Evolutionary conservation across 30 jellyfish, hydroid and myxozoan genomes (phyloP), one percentile per base, ranked within the genome.

Genomic region (Cassiopea xamachana): DNA sequence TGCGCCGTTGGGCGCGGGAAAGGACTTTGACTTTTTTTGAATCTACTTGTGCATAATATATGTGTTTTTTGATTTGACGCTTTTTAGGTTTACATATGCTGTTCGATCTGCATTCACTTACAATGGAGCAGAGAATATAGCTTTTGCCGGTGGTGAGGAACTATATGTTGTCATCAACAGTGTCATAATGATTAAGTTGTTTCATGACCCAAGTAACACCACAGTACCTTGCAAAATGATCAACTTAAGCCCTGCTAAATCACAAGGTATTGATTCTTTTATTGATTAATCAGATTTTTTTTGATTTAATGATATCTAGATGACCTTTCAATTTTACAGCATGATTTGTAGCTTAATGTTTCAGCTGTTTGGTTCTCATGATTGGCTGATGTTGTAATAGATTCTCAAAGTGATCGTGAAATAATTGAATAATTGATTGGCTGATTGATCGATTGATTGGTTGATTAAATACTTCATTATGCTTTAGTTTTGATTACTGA

Each of bases 101-200:
- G 79, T 93, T 50, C 83, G 98, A 44, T 74, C 95, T 3, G 98
- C 94, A 16, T 93, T 93, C 81, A 93, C 95, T 1, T 93, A 73
- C 87, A 70, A 81, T 70, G 98, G 98, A 8, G 87, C 69, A 15
- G 97, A 88, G 86, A 79, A 88, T 69, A 46, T 93, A n/a, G 94
- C 92, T 19, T 88, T 89, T 88, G 94, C 97, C 39, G 98, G 97
- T 51, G 98, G 98, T 18, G 98, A 93, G 85, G 98, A 93, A 69
- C 84, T 93, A 43, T 93, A 86, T 62, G 97, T 93, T 19, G 88
- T 80, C 39, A 89, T 93, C 80, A 93, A 89, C 68, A 59, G 93
- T 48, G 87, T 82, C 76, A 46, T 92, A 9, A 95, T 92, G 46
- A 48, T 86, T 46, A 77, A 92, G 87, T 70, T 80, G 55, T 83